phyloP scores from a whole-genome alignment of 2,888 invertebrate genomes.

The Morinoia aosen region DNA sequence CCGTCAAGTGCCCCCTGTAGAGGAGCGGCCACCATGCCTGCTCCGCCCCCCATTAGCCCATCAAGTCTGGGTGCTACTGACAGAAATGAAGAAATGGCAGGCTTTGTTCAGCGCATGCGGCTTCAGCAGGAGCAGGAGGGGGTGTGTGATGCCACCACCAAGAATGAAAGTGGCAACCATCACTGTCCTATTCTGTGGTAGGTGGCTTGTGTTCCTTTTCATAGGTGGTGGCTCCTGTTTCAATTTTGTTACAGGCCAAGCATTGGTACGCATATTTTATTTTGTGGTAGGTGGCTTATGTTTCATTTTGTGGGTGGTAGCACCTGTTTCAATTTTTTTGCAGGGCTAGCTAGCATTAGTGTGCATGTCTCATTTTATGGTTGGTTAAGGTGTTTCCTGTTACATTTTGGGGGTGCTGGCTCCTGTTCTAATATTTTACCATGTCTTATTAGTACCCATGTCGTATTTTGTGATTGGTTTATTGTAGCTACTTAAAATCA shows the following conservation, averaged over 20 bases:
- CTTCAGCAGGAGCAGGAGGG: slow-evolving; percentile 64
- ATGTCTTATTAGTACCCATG: neutral
- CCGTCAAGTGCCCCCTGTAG: neutral
- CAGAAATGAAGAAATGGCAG: slow-evolving; percentile 64
- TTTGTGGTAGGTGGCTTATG: too few species aligned
- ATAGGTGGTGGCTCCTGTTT: neutral
- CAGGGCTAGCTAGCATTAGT: too few species aligned
- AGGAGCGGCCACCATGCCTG: neutral
- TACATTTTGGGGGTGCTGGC: too few species aligned
- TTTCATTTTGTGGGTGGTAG: too few species aligned
- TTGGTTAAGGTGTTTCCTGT: too few species aligned
- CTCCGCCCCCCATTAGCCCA: slow-evolving; percentile 46
- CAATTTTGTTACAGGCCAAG: neutral
- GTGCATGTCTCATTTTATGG: too few species aligned
- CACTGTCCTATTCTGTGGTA: slow-evolving; percentile 65
- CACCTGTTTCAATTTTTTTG: too few species aligned
- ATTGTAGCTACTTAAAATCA: neutral
- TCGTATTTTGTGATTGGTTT: neutral
- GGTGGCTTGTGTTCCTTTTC: neutral
- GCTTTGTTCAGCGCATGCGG: slow-evolving; percentile 63
- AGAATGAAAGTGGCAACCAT: slow-evolving; percentile 61
- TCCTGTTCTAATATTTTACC: too few species aligned
- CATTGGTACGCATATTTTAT: too few species aligned
- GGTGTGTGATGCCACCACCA: slow-evolving; percentile 63
- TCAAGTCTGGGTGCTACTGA: slow-evolving; percentile 61